Conservation (phyloP, 2,797 vertebrate species). For the Podargus strigoides region DNA sequence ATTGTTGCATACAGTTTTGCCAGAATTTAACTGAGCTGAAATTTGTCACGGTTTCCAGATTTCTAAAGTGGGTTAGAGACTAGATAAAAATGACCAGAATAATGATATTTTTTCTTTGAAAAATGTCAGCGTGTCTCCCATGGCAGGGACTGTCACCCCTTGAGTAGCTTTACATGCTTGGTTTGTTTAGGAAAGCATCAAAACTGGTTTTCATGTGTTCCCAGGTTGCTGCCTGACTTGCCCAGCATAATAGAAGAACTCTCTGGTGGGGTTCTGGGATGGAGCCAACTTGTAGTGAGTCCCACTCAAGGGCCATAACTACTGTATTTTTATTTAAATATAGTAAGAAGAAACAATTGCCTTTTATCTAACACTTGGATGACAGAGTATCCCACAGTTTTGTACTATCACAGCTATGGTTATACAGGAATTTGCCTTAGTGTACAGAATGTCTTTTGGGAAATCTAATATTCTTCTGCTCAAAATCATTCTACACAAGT, state of each 20-base stretch:
- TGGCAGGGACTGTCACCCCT: not conserved
- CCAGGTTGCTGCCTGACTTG: not conserved
- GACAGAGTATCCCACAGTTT: not conserved
- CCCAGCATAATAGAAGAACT: fast-evolving
- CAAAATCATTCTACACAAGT: not conserved
- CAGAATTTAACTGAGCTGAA: not conserved
- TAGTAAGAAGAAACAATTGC: not conserved
- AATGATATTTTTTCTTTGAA: not conserved
- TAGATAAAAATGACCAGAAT: too few species aligned
- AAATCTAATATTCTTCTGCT: not conserved
- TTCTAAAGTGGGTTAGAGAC: not conserved
- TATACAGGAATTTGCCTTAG: not conserved
- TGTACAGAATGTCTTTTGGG: not conserved
- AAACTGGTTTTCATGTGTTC: not conserved
- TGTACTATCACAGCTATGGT: not conserved
- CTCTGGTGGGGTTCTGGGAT: not conserved
- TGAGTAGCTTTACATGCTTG: not conserved
- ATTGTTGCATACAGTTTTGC: not conserved
- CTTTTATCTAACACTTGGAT: not conserved
- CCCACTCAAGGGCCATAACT: not conserved
- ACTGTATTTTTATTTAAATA: not conserved
- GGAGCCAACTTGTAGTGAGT: not conserved
- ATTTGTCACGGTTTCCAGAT: not conserved
- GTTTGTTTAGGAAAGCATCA: not conserved
- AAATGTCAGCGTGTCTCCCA: not conserved